These are phyloP conservation scores for Ophthalmolycus amberensis DNA, from an alignment of 2,113 vertebrate genomes.

Conservation along the genomic window DNA sequence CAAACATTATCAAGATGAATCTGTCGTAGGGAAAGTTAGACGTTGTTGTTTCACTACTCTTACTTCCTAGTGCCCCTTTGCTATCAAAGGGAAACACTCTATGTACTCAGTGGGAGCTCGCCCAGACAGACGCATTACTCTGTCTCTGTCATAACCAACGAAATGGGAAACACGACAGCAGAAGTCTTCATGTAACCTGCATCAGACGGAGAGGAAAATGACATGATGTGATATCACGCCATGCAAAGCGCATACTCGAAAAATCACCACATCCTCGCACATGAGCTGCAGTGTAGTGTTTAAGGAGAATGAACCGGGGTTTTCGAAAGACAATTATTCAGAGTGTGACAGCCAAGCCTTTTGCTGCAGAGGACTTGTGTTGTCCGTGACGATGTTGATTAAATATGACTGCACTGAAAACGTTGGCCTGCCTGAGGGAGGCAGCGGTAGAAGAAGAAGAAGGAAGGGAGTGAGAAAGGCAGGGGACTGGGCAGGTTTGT, in stretches of 20 bases:
- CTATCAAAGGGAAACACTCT: constrained; percentile 69
- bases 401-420: constrained; percentile 77
- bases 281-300: constrained; percentile 60
- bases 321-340: constrained; percentile 73
- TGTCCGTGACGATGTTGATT: constrained; percentile 80
- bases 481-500: constrained; percentile 67
- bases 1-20: constrained; percentile 54
- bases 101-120: constrained; percentile 38
- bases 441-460: constrained; percentile 12
- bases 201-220: constrained; percentile 33
- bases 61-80: constrained; percentile 48
- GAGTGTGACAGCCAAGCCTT: constrained; percentile 66
- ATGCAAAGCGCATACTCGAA: constrained; percentile 65
- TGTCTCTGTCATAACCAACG: constrained; percentile 64
- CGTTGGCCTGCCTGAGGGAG: constrained; percentile 53
- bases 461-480: constrained; percentile 23
- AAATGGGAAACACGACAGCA: constrained; percentile 64
- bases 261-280: constrained; percentile 62
- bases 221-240: constrained; percentile 27
- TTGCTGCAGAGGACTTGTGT: constrained; percentile 48
- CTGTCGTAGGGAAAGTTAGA: constrained; percentile 56
- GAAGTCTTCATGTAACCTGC: constrained; percentile 33
- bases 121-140: constrained; percentile 49
- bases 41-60: constrained; percentile 55
- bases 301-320: constrained; percentile 62